A percentile compares a stretch with the other conserved stretches of the same genome.
These are phyloP conservation scores for Habrosyne pyritoides DNA, from an alignment of 2,888 invertebrate genomes.

Conservation along the genomic window DNA sequence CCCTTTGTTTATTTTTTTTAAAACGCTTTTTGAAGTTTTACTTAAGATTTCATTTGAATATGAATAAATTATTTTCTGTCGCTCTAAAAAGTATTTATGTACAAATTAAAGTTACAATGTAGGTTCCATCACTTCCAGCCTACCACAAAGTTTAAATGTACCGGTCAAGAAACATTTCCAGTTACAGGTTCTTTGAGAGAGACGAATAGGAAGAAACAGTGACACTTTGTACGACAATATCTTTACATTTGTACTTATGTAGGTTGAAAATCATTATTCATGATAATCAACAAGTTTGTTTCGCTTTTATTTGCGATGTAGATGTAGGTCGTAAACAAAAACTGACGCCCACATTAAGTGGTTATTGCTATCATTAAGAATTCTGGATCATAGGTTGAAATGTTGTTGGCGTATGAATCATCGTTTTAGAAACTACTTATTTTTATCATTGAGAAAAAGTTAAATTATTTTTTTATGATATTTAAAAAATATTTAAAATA, in stretches of 20 bases:
- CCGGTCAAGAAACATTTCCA: background rate
- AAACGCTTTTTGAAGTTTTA: no score
- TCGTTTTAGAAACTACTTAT: background rate
- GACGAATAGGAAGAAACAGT: background rate
- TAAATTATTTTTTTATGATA: background rate
- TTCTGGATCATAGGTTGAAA: background rate
- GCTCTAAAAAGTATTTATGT: no score
- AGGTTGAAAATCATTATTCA: background rate
- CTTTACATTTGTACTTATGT: background rate
- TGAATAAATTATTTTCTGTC: no score
- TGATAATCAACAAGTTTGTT: background rate
- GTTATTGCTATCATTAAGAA: background rate
- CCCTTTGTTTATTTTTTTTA: no score
- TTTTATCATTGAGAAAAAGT: background rate
- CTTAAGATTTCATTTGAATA: no score
- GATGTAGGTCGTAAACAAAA: background rate
- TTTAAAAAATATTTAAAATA: background rate
- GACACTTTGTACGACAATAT: background rate
- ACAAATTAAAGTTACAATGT: no score
- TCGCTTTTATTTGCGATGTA: constrained; percentile 1
- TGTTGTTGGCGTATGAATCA: background rate
- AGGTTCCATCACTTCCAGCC: background rate
- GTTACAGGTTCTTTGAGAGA: background rate
- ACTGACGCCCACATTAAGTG: constrained; percentile 1
- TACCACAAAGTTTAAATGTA: background rate